phyloP scores from a whole-genome alignment of 2,113 vertebrate genomes.

The Tylochromis polylepis region DNA sequence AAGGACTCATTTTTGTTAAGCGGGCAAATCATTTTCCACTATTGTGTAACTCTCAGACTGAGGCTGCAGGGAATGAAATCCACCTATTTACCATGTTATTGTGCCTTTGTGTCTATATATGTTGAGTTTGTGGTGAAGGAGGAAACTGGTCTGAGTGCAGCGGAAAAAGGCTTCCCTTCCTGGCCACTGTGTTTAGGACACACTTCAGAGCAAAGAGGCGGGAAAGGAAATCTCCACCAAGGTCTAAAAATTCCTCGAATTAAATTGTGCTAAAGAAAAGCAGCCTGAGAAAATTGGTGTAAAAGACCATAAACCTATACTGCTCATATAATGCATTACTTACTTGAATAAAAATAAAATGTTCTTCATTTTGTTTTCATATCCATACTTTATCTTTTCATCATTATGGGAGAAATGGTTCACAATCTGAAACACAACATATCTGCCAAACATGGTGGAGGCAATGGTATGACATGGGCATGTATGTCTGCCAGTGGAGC shows the following conservation, averaged over 20 bases:
- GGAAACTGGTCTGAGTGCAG: constrained; percentile 41
- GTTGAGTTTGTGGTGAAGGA: neutral
- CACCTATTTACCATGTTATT: neutral
- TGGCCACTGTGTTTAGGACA: constrained; percentile 20
- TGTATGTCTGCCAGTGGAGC: too few species aligned
- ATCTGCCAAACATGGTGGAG: neutral
- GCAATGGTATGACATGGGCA: neutral
- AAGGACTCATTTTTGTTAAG: neutral
- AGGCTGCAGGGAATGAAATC: neutral
- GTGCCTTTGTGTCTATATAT: neutral
- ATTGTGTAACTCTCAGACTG: neutral
- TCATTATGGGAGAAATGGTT: neutral
- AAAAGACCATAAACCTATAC: neutral
- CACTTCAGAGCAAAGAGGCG: neutral
- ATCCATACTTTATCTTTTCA: neutral
- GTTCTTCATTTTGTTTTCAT: neutral
- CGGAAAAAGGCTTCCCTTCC: constrained; percentile 71
- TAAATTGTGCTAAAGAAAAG: neutral
- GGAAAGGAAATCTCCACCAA: constrained; percentile 25
- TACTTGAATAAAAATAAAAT: neutral
- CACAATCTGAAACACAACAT: neutral
- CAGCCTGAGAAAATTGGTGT: neutral
- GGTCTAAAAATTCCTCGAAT: neutral
- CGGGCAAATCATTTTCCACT: neutral
- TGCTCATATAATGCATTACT: neutral